Evolutionary conservation across 2,113 vertebrate species (phyloP), one percentile per base, ranked within the genome.

Genomic region (Embiotoca jacksoni): DNA sequence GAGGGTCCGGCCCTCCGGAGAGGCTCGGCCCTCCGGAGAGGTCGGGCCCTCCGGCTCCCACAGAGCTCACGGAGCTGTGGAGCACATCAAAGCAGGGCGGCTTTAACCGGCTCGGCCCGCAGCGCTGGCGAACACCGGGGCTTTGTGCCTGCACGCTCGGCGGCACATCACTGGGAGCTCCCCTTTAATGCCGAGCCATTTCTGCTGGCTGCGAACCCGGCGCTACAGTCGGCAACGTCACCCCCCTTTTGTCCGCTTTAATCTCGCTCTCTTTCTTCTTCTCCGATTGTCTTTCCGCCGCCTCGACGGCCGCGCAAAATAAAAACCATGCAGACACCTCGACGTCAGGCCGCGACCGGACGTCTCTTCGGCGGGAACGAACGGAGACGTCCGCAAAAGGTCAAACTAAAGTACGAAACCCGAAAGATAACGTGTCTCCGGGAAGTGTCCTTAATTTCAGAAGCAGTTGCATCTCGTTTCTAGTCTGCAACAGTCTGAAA

Each of bases 11-110:
- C 41, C 36, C 50, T 5, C 55, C 54, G n/a, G 47, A 9, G 41
- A 44, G 16, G 14, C 14, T n/a, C 49, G 49, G 41, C 5, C 41
- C 8, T 5, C 37, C 41, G 9, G 41, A 3, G 9, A 3, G 9
- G 41, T 8, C 10, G 3, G 47, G 50, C 37, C 46, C 3, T 23
- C 54, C 54, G 15, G 47, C 64, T 70, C 78, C 70, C 57, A 69
- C 49, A 7, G n/a, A 35, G 44, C 70, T 86, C 84, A 79, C 4
- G 23, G 75, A 49, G 75, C 75, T 31, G 53, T 75, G 75, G 64
- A 86, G 80, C 76, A 81, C 87, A 83, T 90, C 82, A 92, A 91
- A 87, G 85, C 52, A 7, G 56, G 23, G 15, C 11, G 31, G 72
- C 57, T 79, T 59, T 46, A 11, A 47, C 61, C 3, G 30, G 72